Evolutionary conservation across 1,140 invertebrate genomes (phyloP).

Genomic region (Holotrichia oblita): DNA sequence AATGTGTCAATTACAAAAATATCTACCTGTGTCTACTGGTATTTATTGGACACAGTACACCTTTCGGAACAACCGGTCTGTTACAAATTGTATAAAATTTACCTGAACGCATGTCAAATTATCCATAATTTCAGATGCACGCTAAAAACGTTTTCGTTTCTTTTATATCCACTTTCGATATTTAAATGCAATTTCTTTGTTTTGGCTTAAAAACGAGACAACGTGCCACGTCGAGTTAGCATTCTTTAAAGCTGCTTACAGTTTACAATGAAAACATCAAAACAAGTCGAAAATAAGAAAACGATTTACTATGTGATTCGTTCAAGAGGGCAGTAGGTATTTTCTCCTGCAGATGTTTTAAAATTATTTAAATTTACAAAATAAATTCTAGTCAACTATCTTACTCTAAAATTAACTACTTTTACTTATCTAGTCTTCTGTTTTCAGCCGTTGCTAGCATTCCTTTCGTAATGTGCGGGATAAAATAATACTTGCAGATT

Average conservation of each 20-base stretch:
- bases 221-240: neutral
- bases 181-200: slow-evolving; percentile 20
- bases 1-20: slow-evolving; percentile 27
- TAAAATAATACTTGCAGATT: too few species aligned
- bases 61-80: slow-evolving; percentile 25
- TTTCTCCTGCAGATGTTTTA: too few species aligned
- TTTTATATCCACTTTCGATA: neutral
- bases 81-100: slow-evolving; percentile 25
- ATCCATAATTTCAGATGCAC: slow-evolving; percentile 23
- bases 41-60: neutral
- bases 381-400: too few species aligned
- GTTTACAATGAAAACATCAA: too few species aligned
- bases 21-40: neutral
- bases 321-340: too few species aligned
- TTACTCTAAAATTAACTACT: too few species aligned
- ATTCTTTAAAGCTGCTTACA: neutral
- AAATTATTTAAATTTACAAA: too few species aligned
- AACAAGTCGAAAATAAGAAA: too few species aligned
- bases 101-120: slow-evolving; percentile 19
- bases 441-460: too few species aligned
- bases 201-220: neutral
- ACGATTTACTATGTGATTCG: too few species aligned
- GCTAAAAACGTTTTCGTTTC: slow-evolving; percentile 3
- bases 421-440: too few species aligned
- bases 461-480: too few species aligned